phyloP scores from a whole-genome alignment of 2,888 invertebrate genomes.

The Petrolisthes manimaculis region DNA sequence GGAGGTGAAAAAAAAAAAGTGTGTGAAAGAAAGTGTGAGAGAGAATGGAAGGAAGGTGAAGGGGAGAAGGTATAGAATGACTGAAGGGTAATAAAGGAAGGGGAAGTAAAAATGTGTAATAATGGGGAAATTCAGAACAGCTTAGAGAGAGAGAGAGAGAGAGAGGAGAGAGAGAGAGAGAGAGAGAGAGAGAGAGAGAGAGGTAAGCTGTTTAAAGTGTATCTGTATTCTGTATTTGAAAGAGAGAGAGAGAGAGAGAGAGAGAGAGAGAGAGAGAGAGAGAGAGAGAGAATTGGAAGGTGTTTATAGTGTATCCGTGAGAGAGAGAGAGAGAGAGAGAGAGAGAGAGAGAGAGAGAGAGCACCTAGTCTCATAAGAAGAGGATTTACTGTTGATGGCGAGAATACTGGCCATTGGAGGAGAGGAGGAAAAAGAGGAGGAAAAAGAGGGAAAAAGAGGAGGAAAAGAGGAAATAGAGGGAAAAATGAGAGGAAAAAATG shows the following conservation, averaged over 20 bases:
- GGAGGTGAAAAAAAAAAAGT: no score
- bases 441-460: no score
- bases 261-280: neutral
- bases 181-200: slow-evolving; percentile 22
- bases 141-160: neutral
- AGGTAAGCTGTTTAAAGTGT: no score
- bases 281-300: neutral
- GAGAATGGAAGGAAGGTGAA: no score
- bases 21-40: no score
- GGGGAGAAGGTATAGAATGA: no score
- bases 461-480: neutral
- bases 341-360: neutral
- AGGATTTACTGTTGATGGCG: neutral
- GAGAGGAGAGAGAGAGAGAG: slow-evolving; percentile 22
- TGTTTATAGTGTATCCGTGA: neutral
- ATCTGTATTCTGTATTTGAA: no score
- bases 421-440: no score
- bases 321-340: neutral
- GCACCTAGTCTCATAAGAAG: neutral
- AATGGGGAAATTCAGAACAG: no score
- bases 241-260: neutral
- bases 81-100: no score
- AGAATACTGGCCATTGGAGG: neutral
- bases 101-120: no score
- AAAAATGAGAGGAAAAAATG: no score